Base-by-base conservation (phyloP, 2,113 vertebrate species). In the Platycercus adscitus region DNA sequence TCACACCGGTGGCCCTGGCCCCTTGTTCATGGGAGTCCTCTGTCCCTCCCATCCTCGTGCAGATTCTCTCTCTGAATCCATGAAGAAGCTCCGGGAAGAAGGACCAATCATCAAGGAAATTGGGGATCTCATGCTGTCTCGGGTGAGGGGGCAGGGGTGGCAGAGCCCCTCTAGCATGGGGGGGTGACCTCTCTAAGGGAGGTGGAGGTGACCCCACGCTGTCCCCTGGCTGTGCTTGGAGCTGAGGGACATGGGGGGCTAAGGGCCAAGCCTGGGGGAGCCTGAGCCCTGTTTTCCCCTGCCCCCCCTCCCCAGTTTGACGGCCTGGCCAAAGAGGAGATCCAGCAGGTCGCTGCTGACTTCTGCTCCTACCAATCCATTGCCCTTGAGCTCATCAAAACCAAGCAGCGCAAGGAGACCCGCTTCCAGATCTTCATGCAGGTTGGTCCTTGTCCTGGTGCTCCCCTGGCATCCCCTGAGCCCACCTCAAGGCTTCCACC, bases 361-460 rank as follows among this genome's bases (percentile, higher is more conserved):
- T 98, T 99, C 97, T 99, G 99, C 96, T 99, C 99, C 9, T 98
- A 98, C 92, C 99, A 99, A 73, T 98, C 99, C n/a, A 97, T 98
- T 26, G 99, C 99, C 6, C 97, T 99, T 33, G 99, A 99, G 94
- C 98, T 99, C 86, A 99, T 99, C 97, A 99, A 99, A 91, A 99
- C 97, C 98, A 99, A 99, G 88, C 98, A 99, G 88, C 98, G 99
- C 46, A 99, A 99, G 97, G 99, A 99, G 92, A 98, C 97, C 17
- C 98, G 99, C 1, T 99, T 99, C 68, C 98, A 99, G 93, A 91
- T 97, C 23, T 98, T 98, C 95, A 98, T 98, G 98, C 98, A 98
- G 98, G 98, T 98, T 43, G 1, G 47, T 29, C 29, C 50, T 77
- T 23, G 2, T 17, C 46, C 37, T 2, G 0, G 3, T 2, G 18